These are phyloP conservation scores for Atta cephalotes DNA, from an alignment of 1,140 invertebrate genomes.

Conservation along the genomic window DNA sequence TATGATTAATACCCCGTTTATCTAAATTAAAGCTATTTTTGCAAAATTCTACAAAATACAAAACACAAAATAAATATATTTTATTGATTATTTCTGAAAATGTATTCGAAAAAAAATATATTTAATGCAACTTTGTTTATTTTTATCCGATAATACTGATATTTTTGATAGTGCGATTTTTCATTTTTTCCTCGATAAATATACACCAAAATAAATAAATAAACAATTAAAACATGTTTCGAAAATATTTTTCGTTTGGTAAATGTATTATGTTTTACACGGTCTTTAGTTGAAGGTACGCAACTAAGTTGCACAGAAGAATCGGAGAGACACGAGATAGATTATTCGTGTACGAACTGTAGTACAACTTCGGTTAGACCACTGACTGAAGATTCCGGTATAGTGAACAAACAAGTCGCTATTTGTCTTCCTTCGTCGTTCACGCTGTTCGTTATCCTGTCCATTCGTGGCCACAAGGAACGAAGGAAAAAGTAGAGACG, in stretches of 20 bases:
- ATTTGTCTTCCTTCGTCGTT: conserved; percentile 60
- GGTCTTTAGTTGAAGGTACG: not conserved
- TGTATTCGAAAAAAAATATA: conserved; percentile 7
- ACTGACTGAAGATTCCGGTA: conserved; percentile 35
- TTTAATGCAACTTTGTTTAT: not conserved
- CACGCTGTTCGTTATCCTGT: conserved; percentile 54
- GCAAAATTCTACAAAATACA: not conserved
- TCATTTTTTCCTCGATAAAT: not conserved
- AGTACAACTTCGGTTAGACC: conserved; percentile 10
- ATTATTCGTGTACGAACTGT: conserved; percentile 21
- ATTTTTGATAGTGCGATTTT: not conserved
- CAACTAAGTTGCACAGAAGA: not conserved
- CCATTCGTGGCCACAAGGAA: conserved; percentile 22
- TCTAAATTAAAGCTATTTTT: not conserved
- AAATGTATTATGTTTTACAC: not conserved
- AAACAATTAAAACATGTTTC: not conserved
- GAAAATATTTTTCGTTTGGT: not conserved
- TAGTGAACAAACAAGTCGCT: conserved; percentile 51
- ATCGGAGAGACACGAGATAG: not conserved
- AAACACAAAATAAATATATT: not conserved
- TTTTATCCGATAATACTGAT: not conserved
- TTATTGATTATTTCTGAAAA: not conserved
- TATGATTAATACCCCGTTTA: not conserved
- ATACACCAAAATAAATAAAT: not conserved
- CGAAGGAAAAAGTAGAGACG: conserved; percentile 35